Percentiles rank a stretch among this genome's conserved stretches.
phyloP scores from a whole-genome alignment of 2,797 vertebrate genomes.

The Necrosyrtes monachus region DNA sequence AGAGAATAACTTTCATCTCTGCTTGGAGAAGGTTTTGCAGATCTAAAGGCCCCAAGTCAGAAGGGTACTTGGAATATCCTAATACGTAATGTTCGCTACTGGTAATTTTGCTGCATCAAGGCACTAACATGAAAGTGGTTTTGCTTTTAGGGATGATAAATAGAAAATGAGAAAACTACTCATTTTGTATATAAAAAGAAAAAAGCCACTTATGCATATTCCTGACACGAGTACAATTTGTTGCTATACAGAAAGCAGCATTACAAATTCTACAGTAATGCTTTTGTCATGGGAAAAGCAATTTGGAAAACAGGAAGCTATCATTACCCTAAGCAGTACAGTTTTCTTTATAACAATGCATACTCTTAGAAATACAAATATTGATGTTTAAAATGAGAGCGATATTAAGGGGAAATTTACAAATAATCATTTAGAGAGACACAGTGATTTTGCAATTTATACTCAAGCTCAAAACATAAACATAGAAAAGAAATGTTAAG shows the following conservation, averaged over 20 bases:
- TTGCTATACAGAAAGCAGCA: not conserved
- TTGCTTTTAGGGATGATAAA: not conserved
- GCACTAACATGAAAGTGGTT: not conserved
- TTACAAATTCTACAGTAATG: constrained; percentile 21
- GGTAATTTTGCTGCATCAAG: not conserved
- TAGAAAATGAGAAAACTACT: not conserved
- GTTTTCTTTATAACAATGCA: not conserved
- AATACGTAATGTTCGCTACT: not conserved
- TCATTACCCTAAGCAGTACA: constrained; percentile 9
- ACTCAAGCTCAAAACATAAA: not conserved
- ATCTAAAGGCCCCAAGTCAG: not conserved
- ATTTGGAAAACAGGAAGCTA: constrained; percentile 24
- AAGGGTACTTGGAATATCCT: not conserved
- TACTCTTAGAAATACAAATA: not conserved
- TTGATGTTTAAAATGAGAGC: not conserved
- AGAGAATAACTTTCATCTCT: not conserved
- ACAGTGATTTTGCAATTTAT: not conserved
- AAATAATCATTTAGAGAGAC: not conserved
- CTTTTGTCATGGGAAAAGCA: constrained; percentile 32
- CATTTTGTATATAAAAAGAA: not conserved
- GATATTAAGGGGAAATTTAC: not conserved
- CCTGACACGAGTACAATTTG: not conserved
- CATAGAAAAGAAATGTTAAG: not conserved
- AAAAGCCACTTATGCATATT: not conserved
- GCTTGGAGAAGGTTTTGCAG: not conserved